A percentile compares a stretch with the other conserved stretches of the same genome.
Conservation (phyloP, 1,140 invertebrate genomes). For the Telenomus remus region DNA sequence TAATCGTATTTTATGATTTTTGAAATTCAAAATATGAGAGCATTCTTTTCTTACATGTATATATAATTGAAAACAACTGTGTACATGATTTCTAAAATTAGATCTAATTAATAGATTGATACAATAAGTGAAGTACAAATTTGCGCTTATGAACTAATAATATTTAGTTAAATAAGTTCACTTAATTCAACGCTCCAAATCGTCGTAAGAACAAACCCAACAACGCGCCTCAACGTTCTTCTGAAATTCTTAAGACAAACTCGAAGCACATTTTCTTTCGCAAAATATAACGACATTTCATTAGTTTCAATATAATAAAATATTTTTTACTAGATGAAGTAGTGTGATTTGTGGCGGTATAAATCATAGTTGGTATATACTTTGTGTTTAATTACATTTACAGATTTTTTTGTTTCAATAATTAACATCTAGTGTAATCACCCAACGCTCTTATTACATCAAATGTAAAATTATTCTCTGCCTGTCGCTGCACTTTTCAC, state of each 20-base stretch:
- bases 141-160: neutral
- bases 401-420: constrained; percentile 40
- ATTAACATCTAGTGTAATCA: constrained; percentile 36
- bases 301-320: constrained; percentile 35
- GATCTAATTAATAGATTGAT: neutral
- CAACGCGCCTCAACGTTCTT: too few relatives aligned
- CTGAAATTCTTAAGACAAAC: constrained; percentile 9
- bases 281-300: constrained; percentile 39
- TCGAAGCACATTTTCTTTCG: constrained; percentile 30
- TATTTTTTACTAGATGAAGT: constrained; percentile 39
- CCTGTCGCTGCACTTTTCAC: neutral
- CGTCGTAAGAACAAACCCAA: too few relatives aligned
- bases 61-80: constrained; percentile 9
- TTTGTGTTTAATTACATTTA: constrained; percentile 47
- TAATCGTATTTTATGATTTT: constrained; percentile 26
- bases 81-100: constrained; percentile 13
- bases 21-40: constrained; percentile 10
- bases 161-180: too few relatives aligned
- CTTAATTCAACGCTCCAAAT: too few relatives aligned
- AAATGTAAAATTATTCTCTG: constrained; percentile 10
- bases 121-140: constrained; percentile 8
- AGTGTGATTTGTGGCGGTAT: constrained; percentile 38
- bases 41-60: constrained; percentile 19
- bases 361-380: constrained; percentile 41
- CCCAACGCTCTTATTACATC: constrained; percentile 11